Evolutionary conservation across 2,113 vertebrate species (phyloP).

Genomic region (Boulengeromyrus knoepffleri): DNA sequence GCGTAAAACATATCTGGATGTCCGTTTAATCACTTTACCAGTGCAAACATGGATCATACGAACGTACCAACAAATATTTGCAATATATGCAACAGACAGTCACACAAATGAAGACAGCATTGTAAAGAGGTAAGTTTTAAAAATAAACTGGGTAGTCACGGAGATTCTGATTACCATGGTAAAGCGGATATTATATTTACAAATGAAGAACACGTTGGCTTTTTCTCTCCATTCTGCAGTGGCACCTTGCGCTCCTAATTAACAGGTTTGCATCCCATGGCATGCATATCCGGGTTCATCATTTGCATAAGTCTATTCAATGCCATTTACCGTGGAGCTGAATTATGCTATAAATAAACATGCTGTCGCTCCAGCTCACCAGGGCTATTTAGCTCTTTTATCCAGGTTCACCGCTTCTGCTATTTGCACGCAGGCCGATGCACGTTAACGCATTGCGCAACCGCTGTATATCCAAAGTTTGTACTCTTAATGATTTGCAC

Average conservation of each 20-base stretch:
- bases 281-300: conserved; percentile 25
- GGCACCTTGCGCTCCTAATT: conserved; percentile 20
- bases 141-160: neutral
- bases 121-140: neutral
- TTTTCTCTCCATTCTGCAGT: neutral
- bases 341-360: conserved; percentile 47
- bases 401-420: conserved; percentile 5
- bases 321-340: conserved; percentile 41
- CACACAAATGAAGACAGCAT: neutral
- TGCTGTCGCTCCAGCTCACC: conserved; percentile 42
- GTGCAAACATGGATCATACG: neutral
- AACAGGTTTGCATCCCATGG: conserved; percentile 32
- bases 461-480: neutral
- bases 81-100: neutral
- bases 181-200: neutral
- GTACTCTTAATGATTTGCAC: neutral
- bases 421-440: neutral
- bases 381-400: conserved; percentile 38
- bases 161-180: neutral
- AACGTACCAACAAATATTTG: neutral
- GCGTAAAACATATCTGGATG: neutral
- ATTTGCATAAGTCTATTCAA: conserved; percentile 51
- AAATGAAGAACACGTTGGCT: neutral
- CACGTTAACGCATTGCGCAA: neutral
- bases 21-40: neutral